Base-by-base conservation (phyloP, 2,113 vertebrate species). In the Rhinoderma darwinii region DNA sequence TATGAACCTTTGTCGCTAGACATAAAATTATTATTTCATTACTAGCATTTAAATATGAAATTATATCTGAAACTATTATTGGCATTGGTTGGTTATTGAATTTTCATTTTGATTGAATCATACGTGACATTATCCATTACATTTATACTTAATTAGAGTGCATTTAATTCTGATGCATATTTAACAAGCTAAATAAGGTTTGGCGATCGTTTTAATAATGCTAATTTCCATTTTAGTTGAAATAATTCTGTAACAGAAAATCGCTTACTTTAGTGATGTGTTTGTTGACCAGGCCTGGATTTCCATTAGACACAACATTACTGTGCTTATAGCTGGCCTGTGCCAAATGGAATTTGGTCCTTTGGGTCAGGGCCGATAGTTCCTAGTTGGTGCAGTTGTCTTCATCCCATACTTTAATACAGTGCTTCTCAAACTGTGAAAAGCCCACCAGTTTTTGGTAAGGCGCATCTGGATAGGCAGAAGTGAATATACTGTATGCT, bases 71-170 rank as follows among this genome's bases (percentile, higher is more conserved):
- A 85, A 85, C 81, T 89, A 39, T 47, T 90, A 89, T 72, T 89
- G 61, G 72, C 51, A 86, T 89, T 91, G 89, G 77, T 88, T 90
- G 88, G 72, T 89, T 90, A 89, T 87, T 90, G 91, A 84, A 88
- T 90, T 92, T 91, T 51, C 73, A 90, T 89, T 91, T 89, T 91
- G 90, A 89, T 14, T 89, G 85, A 90, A 89, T 83, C 68, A 68
- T 84, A 79, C 30, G 70, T 86, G 85, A 84, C 73, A 61, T 77
- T 77, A 63, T 27, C 89, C 61, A 51, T 66, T 88, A 88, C 88
- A 88, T 79, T 80, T 43, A 32, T 88, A 90, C 89, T 88, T 87
- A 88, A 90, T 35, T 81, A 54, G 89, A 90, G 89, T 86, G 15
- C 39, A 41, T 8, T n/a, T 54, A 84, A n/a, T 75, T 59, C 6